Base-by-base conservation (phyloP, 2,113 vertebrate genomes). In the Anolis sagrei region DNA sequence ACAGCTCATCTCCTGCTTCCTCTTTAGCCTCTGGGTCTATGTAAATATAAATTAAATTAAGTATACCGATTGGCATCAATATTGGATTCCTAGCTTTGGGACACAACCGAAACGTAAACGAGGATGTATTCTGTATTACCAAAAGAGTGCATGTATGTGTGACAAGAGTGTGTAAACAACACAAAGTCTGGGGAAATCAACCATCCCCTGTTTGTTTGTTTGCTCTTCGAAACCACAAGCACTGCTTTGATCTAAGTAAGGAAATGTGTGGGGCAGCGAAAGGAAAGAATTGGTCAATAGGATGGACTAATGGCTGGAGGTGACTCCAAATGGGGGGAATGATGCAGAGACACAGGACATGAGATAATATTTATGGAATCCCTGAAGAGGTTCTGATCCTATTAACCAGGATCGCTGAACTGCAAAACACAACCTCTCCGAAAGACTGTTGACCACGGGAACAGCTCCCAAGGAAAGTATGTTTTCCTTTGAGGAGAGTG, bases 401-500 rank as follows among this genome's bases (percentile, higher is more conserved):
- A 81, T 51, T 68, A 25, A 81, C 51, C 51, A 54, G 9, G 51
- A 58, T 58, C 14, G 54, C 13, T 13, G 11, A 58, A 34, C 61
- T 61, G 18, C 85, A 72, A 70, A 87, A 76, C 25, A 0, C 81
- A 88, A 66, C 14, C 78, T n/a, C 68, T 82, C 85, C 76, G 27
- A 0, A 0, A 0, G 82, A 78, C 14, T 58, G 74, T 88, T 82
- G 27, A 48, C 88, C 81, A 27, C 78, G 66, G 86, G 87, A 77
- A 90, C 88, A 86, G 89, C 76, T 84, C 36, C 51, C 75, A 44
- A 82, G 84, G 89, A 79, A 88, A 81, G 27, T 82, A 11, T 6
- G 48, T 92, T 95, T 94, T 94, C 77, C 89, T 89, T 92, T 86
- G 89, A 90, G 77, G 86, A 94, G 83, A 84, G 84, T 90, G 39